These are phyloP conservation scores for Eupeodes latifasciatus DNA, from an alignment of 2,888 invertebrate species.

Conservation along the genomic window DNA sequence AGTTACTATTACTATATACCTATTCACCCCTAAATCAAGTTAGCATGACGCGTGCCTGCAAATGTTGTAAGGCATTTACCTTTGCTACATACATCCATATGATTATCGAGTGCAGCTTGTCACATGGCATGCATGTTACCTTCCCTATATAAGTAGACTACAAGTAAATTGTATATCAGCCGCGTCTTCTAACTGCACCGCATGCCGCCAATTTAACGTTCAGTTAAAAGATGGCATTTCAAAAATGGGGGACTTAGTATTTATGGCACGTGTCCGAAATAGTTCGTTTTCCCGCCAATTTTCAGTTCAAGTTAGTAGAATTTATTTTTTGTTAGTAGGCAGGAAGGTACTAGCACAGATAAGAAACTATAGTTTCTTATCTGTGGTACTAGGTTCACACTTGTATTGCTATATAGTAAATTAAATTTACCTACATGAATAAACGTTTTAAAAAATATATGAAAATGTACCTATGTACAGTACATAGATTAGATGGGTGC, in stretches of 20 bases:
- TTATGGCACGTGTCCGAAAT: slow-evolving; percentile 62
- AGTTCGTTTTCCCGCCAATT: slow-evolving; percentile 58
- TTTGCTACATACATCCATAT: background rate
- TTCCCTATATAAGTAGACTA: background rate
- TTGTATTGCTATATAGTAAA: background rate
- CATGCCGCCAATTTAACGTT: slow-evolving; percentile 53
- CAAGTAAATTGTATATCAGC: slow-evolving; percentile 10
- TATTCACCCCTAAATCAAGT: slow-evolving; percentile 42
- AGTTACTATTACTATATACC: background rate
- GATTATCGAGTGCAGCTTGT: slow-evolving; percentile 41
- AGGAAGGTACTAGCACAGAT: background rate
- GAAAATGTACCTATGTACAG: too few species aligned
- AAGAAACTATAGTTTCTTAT: too few species aligned
- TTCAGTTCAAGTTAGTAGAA: background rate
- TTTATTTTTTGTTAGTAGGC: background rate
- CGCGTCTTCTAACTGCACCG: slow-evolving; percentile 13
- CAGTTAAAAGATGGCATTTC: slow-evolving; percentile 29
- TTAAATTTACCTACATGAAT: background rate
- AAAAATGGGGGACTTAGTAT: slow-evolving; percentile 16
- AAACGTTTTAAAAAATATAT: too few species aligned
- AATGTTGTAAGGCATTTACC: slow-evolving; percentile 59
- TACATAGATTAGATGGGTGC: too few species aligned
- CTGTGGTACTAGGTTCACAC: background rate
- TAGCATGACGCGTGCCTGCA: slow-evolving; percentile 59
- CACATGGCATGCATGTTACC: slow-evolving; percentile 1